Percentiles rank a stretch among this genome's conserved stretches.
Conservation (phyloP, 2,113 vertebrate species). For the Pedetes capensis region DNA sequence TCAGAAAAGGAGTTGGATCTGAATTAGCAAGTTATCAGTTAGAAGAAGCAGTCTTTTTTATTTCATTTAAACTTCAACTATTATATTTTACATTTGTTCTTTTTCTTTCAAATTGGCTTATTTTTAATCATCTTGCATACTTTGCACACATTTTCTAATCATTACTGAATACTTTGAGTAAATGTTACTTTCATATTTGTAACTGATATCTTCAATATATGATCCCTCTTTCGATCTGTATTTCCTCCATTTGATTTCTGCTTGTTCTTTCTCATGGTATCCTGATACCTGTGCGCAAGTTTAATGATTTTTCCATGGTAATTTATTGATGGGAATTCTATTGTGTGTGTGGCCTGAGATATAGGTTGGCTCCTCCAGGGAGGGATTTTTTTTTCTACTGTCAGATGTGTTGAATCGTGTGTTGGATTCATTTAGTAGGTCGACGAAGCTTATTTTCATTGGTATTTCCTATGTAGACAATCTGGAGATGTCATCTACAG, state of each 20-base stretch:
- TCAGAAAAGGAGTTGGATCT: neutral
- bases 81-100: neutral
- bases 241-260: neutral
- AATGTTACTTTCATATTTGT: too few relatives aligned
- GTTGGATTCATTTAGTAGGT: too few relatives aligned
- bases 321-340: neutral
- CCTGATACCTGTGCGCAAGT: neutral
- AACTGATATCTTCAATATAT: too few relatives aligned
- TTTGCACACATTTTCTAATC: neutral
- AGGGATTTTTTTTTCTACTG: neutral
- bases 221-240: neutral
- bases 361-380: neutral
- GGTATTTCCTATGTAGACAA: too few relatives aligned
- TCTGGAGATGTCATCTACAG: too few relatives aligned
- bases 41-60: neutral
- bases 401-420: too few relatives aligned
- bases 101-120: too few relatives aligned
- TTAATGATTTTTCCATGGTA: neutral
- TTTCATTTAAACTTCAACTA: neutral
- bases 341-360: neutral
- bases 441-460: too few relatives aligned
- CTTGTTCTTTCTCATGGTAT: neutral
- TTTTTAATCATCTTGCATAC: neutral
- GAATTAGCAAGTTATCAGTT: neutral
- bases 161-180: neutral